Conservation (phyloP, 1,140 invertebrate species). For the Portunus trituberculatus region DNA sequence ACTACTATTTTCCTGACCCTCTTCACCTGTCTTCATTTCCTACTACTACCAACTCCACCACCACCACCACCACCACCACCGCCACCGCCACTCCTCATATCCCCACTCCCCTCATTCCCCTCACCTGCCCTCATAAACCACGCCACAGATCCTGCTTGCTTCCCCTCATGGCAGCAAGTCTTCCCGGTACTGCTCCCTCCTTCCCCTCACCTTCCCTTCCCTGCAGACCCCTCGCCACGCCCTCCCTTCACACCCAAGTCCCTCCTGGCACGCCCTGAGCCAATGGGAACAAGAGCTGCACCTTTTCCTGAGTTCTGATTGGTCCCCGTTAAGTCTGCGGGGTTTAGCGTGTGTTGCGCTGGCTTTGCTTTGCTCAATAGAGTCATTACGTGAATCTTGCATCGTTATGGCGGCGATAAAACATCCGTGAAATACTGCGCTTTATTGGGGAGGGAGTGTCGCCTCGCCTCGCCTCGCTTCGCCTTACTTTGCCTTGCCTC, state of each 20-base stretch:
- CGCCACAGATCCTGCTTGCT: no score
- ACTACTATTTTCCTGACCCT: neutral
- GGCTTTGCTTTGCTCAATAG: neutral
- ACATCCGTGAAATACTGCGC: slow-evolving; percentile 6
- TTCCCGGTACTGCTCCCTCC: neutral
- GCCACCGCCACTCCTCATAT: neutral
- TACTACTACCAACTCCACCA: neutral
- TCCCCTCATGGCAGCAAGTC: no score
- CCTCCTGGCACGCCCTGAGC: neutral
- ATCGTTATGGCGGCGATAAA: neutral
- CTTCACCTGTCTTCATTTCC: neutral
- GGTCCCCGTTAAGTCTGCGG: neutral
- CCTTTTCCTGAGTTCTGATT: neutral
- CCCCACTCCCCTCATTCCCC: neutral
- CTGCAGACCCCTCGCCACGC: neutral
- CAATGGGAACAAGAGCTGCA: neutral
- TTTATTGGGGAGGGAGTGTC: neutral
- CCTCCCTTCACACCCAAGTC: neutral
- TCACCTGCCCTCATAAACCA: no score
- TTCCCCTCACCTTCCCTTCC: neutral
- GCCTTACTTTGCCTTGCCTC: no score
- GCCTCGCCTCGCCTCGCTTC: neutral
- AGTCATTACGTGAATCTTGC: slow-evolving; percentile 21
- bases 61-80: neutral
- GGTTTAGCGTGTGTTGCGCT: neutral